Evolutionary conservation across 2,888 invertebrate genomes (phyloP).

Genomic region (Polydesmus complanatus): DNA sequence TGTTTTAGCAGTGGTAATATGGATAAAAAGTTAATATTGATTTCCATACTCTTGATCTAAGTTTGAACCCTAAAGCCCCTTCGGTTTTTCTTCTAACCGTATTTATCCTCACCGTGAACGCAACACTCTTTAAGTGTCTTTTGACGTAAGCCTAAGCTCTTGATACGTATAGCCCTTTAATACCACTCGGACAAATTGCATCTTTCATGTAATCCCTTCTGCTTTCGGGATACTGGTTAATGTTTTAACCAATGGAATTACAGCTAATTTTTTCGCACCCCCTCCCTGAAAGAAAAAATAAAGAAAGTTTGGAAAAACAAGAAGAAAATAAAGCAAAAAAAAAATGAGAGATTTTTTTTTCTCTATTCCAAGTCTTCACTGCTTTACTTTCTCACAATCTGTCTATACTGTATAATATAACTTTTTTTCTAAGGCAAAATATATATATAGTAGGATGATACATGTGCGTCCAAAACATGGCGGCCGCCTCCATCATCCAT

Average conservation of each 20-base stretch:
- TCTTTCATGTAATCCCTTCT: neutral
- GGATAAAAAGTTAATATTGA: neutral
- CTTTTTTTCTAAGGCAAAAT: no score
- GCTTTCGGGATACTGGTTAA: neutral
- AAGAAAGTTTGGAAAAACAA: neutral
- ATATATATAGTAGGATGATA: neutral
- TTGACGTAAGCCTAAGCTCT: neutral
- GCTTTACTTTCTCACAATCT: neutral
- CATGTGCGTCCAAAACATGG: neutral
- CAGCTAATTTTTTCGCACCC: neutral
- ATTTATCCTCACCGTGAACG: neutral
- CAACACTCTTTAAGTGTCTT: neutral
- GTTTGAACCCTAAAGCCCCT: no score
- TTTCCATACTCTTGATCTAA: neutral
- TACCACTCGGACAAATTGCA: neutral
- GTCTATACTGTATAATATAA: no score
- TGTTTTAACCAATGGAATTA: neutral
- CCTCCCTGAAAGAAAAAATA: neutral
- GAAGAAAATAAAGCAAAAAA: neutral
- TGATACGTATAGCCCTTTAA: neutral
- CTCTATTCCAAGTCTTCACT: neutral
- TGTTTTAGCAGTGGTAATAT: neutral
- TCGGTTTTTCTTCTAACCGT: neutral
- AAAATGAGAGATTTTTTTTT: neutral
- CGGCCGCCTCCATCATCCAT: neutral